Evolutionary conservation across 2,113 vertebrate genomes (phyloP), one percentile per base, ranked within the genome.

Genomic region (Hymenochirus boettgeri): DNA sequence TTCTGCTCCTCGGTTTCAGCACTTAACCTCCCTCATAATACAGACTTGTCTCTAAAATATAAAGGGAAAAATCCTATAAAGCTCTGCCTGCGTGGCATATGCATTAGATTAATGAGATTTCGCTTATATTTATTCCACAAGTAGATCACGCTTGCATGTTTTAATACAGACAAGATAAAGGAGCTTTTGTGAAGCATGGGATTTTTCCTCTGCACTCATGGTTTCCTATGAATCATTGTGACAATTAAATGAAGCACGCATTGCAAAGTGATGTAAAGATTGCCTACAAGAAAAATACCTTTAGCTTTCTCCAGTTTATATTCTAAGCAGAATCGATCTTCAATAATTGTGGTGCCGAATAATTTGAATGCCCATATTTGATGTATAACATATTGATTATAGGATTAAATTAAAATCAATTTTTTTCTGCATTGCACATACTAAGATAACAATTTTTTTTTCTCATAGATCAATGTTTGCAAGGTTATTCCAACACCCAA

Each of bases 331-430:
- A 33, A 57, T 37, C 18, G 54, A 57, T 35, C 19, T 57, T 29
- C 54, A 35, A 57, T 57, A 57, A 57, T 57, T 57, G 31, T 57
- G 26, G 19, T 35, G 54, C 54, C 31, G 25, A 57, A 57, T 37
- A 57, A 37, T 57, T 29, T 57, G 29, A 35, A 57, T 35, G 54
- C 37, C 54, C 54, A 57, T 57, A 57, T 33, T 35, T 57, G 54
- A 57, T 57, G 31, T 57, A 57, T 57, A 21, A 57, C 29, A 22
- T 35, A 57, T 57, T 57, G 54, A 57, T 57, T 35, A 57, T 57
- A 29, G 54, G 54, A 57, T 57, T 57, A 57, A 33, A 57, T 57
- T 57, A 35, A 57, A 57, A 57, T 57, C 54, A 57, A 22, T 33
- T n/a, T 18, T n/a, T 13, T 11, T 57, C 29, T 57, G 11, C 11